These are phyloP conservation scores for Neosilurus mollespiculum DNA, from an alignment of 2,797 vertebrate species.

Conservation along the genomic window DNA sequence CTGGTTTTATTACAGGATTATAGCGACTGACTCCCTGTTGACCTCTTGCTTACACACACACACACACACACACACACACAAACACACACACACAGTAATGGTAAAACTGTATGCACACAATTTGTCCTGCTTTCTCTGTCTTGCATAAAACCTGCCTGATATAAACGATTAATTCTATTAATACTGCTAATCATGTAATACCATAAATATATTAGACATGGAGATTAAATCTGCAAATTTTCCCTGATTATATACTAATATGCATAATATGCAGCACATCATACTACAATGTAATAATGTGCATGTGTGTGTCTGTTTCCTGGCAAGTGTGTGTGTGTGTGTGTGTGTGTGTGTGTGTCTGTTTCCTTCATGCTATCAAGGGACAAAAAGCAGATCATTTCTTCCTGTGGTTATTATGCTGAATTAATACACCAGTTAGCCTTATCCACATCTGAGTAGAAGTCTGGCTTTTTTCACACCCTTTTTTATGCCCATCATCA, in stretches of 20 bases:
- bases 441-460: background rate
- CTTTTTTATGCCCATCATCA: background rate
- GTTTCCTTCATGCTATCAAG: slow-evolving; percentile 24
- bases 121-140: background rate
- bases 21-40: slow-evolving; percentile 71
- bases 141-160: background rate
- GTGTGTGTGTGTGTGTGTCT: background rate
- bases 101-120: background rate
- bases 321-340: slow-evolving; percentile 10
- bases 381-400: slow-evolving; percentile 15
- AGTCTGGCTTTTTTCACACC: slow-evolving; percentile 12
- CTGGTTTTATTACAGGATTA: slow-evolving; percentile 81
- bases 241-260: background rate
- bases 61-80: slow-evolving; percentile 41
- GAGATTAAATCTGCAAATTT: slow-evolving; percentile 37
- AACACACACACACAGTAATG: slow-evolving; percentile 19
- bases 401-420: background rate
- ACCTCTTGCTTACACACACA: slow-evolving; percentile 62
- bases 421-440: slow-evolving; percentile 18
- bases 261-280: background rate
- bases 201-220: slow-evolving; percentile 42
- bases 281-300: background rate
- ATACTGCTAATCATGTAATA: slow-evolving; percentile 35
- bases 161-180: slow-evolving; percentile 32
- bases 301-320: background rate